phyloP scores from a whole-genome alignment of 2,888 invertebrate genomes.

The Tetragonula carbonaria region DNA sequence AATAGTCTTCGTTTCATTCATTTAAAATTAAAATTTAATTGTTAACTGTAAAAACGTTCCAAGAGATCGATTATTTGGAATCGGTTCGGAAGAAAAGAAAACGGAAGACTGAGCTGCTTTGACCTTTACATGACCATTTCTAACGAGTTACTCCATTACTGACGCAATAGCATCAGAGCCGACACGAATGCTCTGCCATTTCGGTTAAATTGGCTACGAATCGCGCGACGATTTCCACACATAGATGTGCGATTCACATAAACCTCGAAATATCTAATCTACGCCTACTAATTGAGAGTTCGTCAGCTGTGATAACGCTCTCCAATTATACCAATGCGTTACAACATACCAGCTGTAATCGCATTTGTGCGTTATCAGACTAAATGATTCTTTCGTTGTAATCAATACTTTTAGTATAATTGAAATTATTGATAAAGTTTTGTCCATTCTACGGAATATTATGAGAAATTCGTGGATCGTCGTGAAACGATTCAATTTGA shows the following conservation, averaged over 20 bases:
- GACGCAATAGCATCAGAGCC: conserved; percentile 42
- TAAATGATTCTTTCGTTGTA: background rate
- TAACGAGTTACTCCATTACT: background rate
- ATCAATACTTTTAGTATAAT: background rate
- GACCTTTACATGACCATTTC: conserved; percentile 71
- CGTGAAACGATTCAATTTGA: background rate
- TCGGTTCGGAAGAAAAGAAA: background rate
- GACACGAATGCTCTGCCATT: conserved; percentile 53
- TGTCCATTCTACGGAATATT: background rate
- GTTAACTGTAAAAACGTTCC: background rate
- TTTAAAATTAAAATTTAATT: too few relatives aligned
- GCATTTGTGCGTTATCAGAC: background rate
- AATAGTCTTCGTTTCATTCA: background rate
- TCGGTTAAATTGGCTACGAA: conserved; percentile 58
- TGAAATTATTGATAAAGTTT: background rate
- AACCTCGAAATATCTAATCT: conserved; percentile 47
- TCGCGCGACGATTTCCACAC: conserved; percentile 55
- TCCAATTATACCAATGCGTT: background rate
- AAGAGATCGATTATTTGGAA: too few relatives aligned
- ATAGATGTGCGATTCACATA: background rate
- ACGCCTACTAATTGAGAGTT: conserved; percentile 25
- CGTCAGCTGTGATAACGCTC: conserved; percentile 15
- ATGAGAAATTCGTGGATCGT: background rate
- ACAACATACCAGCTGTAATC: background rate
- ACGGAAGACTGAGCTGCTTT: conserved; percentile 29